phyloP scores from a whole-genome alignment of 2,797 vertebrate genomes.

The Paratrypauchen microcephalus region DNA sequence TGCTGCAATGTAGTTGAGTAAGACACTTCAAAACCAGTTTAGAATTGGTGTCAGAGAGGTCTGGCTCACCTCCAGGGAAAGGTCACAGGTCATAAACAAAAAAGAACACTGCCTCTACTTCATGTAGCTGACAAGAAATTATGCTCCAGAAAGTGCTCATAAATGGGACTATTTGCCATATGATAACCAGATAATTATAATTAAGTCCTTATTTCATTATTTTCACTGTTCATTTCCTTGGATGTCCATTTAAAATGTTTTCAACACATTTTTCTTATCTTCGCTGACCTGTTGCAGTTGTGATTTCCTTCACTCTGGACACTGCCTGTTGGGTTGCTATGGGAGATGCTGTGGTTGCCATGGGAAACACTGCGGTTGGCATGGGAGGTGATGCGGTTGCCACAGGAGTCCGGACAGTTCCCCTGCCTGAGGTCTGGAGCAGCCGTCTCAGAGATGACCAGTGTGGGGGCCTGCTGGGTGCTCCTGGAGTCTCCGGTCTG shows the following conservation, averaged over 20 bases:
- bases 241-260: no score
- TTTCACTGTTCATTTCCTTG: no score
- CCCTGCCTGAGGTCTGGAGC: conserved; percentile 56
- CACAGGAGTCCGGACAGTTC: conserved; percentile 63
- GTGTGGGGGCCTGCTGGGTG: conserved; percentile 73
- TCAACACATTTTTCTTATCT: background rate
- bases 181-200: no score
- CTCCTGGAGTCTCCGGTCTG: conserved; percentile 66
- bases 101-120: no score
- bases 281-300: conserved; percentile 63
- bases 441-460: conserved; percentile 78
- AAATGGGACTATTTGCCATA: no score
- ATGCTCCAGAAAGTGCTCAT: no score
- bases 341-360: conserved; percentile 17
- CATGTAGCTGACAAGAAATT: no score
- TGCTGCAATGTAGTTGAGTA: no score
- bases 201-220: no score
- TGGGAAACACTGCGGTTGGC: conserved; percentile 38
- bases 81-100: background rate
- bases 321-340: conserved; percentile 47
- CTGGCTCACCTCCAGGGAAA: background rate
- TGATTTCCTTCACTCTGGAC: conserved; percentile 55
- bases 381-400: conserved; percentile 35
- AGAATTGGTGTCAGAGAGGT: no score
- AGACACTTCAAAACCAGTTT: no score